phyloP scores from a whole-genome alignment of 1,140 invertebrate species.

The Bombus turneri region DNA sequence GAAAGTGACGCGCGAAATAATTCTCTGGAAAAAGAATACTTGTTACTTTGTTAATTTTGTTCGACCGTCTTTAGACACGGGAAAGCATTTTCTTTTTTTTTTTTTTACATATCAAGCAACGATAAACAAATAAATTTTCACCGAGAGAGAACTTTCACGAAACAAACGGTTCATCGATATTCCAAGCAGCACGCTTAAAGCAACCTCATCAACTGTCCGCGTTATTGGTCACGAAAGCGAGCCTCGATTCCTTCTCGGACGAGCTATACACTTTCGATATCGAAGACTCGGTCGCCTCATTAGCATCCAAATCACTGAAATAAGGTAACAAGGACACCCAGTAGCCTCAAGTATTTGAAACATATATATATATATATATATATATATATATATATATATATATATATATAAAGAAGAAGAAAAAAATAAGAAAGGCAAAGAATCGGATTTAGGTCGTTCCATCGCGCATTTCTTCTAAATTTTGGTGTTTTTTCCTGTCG shows the following conservation, averaged over 20 bases:
- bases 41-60: not conserved
- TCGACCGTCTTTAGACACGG: not conserved
- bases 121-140: conserved; percentile 24
- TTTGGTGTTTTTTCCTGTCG: too few species aligned
- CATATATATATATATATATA: not conserved
- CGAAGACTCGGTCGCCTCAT: not conserved
- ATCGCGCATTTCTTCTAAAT: too few species aligned
- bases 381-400: too few species aligned
- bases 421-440: too few species aligned
- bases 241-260: not conserved
- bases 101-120: too few species aligned
- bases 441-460: too few species aligned
- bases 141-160: not conserved
- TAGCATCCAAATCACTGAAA: not conserved
- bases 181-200: not conserved
- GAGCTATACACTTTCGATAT: conserved; percentile 2
- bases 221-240: not conserved
- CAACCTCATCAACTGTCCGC: not conserved
- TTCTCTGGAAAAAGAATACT: not conserved
- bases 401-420: too few species aligned
- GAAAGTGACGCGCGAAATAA: not conserved
- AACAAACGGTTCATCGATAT: conserved; percentile 11
- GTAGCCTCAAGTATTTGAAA: not conserved
- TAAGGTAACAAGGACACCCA: not conserved
- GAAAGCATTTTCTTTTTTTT: too few species aligned